A percentile compares a stretch with the other conserved stretches of the same genome.
Evolutionary conservation across 2,888 invertebrate genomes (phyloP).

Genomic region (Frankliniella fusca): DNA sequence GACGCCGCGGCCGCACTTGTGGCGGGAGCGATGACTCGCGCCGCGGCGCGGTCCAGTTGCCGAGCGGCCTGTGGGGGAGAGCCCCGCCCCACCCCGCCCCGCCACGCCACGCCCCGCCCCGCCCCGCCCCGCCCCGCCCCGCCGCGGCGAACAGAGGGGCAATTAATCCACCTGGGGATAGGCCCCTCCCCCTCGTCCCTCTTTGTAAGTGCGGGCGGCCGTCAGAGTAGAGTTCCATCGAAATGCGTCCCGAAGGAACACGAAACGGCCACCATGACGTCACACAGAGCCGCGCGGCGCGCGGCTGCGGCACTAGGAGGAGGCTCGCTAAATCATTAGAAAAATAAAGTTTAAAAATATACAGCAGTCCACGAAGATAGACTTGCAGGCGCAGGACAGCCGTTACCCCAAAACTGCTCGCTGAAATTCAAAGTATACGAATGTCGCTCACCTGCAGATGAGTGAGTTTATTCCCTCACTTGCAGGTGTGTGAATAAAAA

Average conservation of each 20-base stretch:
- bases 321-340: neutral
- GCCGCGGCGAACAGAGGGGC: constrained; percentile 11
- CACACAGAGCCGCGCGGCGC: neutral
- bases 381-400: too few relatives aligned
- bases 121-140: neutral
- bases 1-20: neutral
- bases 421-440: too few relatives aligned
- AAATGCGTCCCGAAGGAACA: neutral
- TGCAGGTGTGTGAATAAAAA: too few relatives aligned
- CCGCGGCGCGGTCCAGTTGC: neutral
- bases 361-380: too few relatives aligned
- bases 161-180: neutral
- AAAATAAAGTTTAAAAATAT: too few relatives aligned
- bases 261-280: neutral
- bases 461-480: too few relatives aligned
- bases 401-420: too few relatives aligned
- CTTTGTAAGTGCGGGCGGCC: neutral
- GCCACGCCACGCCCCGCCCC: too few relatives aligned
- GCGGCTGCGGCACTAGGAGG: neutral
- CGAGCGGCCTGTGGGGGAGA: neutral
- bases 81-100: neutral
- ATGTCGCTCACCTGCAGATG: too few relatives aligned
- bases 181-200: neutral
- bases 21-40: neutral
- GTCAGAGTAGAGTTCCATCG: too few relatives aligned